Evolutionary conservation across 2,797 vertebrate genomes (phyloP).

Genomic region (Thripadectes ignobilis): DNA sequence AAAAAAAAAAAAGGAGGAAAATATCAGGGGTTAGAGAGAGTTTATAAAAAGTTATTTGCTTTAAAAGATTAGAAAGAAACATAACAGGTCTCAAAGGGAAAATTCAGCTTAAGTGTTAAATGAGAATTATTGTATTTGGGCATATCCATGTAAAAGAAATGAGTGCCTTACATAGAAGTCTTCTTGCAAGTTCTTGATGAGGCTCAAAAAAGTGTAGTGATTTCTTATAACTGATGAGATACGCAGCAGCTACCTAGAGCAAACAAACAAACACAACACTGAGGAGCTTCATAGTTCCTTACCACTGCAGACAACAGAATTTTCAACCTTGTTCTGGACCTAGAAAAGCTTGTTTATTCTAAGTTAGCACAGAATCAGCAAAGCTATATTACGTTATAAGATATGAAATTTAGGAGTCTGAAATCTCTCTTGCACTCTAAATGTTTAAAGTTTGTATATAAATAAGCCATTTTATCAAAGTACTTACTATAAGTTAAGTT

Average conservation of each 20-base stretch:
- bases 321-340: background rate
- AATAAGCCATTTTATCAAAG: background rate
- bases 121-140: background rate
- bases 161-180: background rate
- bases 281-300: background rate
- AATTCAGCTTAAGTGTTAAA: background rate
- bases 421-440: background rate
- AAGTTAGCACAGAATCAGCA: background rate
- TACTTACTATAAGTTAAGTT: background rate
- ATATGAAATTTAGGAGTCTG: background rate
- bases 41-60: background rate
- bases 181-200: background rate
- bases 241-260: background rate
- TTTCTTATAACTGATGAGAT: background rate
- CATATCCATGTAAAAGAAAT: background rate
- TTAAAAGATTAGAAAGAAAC: background rate
- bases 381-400: background rate
- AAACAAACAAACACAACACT: background rate
- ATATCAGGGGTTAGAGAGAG: rapidly evolving
- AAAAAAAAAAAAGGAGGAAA: rapidly evolving
- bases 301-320: background rate
- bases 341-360: background rate
- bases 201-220: background rate
- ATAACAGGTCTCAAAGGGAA: background rate
- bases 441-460: background rate